Evolutionary conservation across 2,797 vertebrate species (phyloP).

Genomic region (Chanos chanos): DNA sequence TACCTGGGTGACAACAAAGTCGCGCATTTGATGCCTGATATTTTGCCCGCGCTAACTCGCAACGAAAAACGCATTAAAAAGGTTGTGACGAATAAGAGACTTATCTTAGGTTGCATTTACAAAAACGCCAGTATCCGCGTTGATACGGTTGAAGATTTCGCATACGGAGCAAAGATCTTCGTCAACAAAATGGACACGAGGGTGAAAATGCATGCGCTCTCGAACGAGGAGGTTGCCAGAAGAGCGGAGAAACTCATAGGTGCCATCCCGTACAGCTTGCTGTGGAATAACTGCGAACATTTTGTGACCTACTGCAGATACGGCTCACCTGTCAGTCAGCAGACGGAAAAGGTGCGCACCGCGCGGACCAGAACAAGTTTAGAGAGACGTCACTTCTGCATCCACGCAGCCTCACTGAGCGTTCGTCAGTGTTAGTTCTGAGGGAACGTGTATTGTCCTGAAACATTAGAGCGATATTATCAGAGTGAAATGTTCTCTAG

Average conservation of each 20-base stretch:
- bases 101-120: constrained; percentile 82
- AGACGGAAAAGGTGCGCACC: constrained; percentile 81
- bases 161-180: constrained; percentile 79
- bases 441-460: too few species aligned
- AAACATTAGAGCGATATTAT: too few species aligned
- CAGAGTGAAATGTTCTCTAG: too few species aligned
- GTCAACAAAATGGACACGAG: constrained; percentile 79
- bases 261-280: constrained; percentile 79
- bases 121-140: constrained; percentile 82
- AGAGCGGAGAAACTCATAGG: constrained; percentile 83
- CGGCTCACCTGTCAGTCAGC: constrained; percentile 74
- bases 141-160: constrained; percentile 89
- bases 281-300: constrained; percentile 97
- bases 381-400: too few species aligned
- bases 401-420: too few species aligned
- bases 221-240: constrained; percentile 75
- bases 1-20: constrained; percentile 89
- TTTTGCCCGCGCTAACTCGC: constrained; percentile 77
- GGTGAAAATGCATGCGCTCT: constrained; percentile 60
- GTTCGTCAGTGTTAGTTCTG: too few species aligned
- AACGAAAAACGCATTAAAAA: constrained; percentile 65
- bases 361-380: too few species aligned
- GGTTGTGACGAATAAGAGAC: constrained; percentile 85
- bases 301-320: constrained; percentile 92
- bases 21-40: constrained; percentile 93